Evolutionary conservation across 2,797 vertebrate genomes (phyloP).

Genomic region (Melanotaenia maccullochi): DNA sequence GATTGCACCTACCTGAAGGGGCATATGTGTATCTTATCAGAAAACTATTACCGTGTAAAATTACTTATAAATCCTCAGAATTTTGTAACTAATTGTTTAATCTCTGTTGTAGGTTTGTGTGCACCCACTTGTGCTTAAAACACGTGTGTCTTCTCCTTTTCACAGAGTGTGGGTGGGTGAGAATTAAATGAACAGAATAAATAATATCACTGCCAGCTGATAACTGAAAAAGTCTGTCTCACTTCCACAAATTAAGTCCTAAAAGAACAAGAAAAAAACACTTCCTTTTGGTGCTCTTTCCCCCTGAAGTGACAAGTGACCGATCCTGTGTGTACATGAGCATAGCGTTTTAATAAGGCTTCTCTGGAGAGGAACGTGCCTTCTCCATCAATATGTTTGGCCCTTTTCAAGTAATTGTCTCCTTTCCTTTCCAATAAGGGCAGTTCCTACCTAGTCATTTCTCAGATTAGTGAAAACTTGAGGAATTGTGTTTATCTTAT

Average conservation of each 20-base stretch:
- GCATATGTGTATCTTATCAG: slow-evolving; percentile 25
- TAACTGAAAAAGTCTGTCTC: slow-evolving; percentile 65
- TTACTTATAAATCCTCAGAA: slow-evolving; percentile 24
- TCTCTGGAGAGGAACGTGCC: slow-evolving; percentile 47
- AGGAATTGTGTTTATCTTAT: slow-evolving; percentile 39
- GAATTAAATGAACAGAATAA: slow-evolving; percentile 76
- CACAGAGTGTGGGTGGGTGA: slow-evolving; percentile 63
- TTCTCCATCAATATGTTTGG: slow-evolving; percentile 52
- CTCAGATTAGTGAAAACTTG: slow-evolving; percentile 22
- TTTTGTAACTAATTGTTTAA: slow-evolving; percentile 17
- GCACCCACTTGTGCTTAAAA: slow-evolving; percentile 34
- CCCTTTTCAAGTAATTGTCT: slow-evolving; percentile 30
- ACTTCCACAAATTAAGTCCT: slow-evolving; percentile 64
- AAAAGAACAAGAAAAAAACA: slow-evolving; percentile 53
- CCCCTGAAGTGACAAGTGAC: slow-evolving; percentile 65
- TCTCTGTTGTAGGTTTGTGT: slow-evolving; percentile 25
- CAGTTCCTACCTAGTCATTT: slow-evolving; percentile 19
- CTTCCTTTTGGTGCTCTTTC: slow-evolving; percentile 34
- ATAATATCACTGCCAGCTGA: slow-evolving; percentile 72
- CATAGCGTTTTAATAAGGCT: slow-evolving; percentile 76
- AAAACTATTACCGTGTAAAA: slow-evolving; percentile 35
- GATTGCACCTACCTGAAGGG: slow-evolving; percentile 20
- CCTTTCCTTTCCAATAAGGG: background rate
- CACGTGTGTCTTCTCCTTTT: slow-evolving; percentile 47
- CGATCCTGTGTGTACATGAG: slow-evolving; percentile 63